A percentile compares a stretch with the other conserved stretches of the same genome.
These are phyloP conservation scores for Neoseiulus cucumeris DNA, from an alignment of 1,140 invertebrate genomes.

Conservation along the genomic window DNA sequence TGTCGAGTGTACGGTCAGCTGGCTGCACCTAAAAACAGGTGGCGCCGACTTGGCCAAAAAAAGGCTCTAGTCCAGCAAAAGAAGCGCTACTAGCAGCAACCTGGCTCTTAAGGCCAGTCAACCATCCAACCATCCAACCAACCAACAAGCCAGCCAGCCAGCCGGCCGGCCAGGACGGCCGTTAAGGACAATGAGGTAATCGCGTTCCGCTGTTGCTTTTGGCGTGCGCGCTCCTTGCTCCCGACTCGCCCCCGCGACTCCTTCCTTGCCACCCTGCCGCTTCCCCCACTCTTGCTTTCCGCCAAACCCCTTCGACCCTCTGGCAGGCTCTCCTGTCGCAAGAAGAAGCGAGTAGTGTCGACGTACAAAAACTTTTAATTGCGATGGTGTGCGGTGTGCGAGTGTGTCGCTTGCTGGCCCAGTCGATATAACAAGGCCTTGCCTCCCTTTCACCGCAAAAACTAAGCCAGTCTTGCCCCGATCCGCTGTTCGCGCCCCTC, in stretches of 20 bases:
- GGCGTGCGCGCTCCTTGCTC: neutral
- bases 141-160: neutral
- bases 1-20: no score
- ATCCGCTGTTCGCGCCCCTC: neutral
- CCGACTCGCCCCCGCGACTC: no score
- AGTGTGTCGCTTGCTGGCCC: neutral
- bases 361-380: constrained; percentile 11
- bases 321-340: neutral
- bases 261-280: no score
- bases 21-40: constrained; percentile 7
- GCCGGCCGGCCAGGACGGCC: neutral
- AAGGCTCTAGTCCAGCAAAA: no score
- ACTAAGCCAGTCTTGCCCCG: neutral
- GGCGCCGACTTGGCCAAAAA: neutral
- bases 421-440: constrained; percentile 11
- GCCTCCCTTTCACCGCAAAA: constrained; percentile 1
- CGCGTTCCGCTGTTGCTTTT: constrained; percentile 10
- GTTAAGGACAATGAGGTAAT: constrained; percentile 12
- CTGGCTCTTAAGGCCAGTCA: no score
- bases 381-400: constrained; percentile 2
- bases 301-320: neutral
- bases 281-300: no score
- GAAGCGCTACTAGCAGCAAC: no score
- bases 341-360: neutral
- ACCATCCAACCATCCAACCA: no score